Evolutionary conservation across 1,140 invertebrate genomes (phyloP).

Genomic region (Trialeurodes vaporariorum): DNA sequence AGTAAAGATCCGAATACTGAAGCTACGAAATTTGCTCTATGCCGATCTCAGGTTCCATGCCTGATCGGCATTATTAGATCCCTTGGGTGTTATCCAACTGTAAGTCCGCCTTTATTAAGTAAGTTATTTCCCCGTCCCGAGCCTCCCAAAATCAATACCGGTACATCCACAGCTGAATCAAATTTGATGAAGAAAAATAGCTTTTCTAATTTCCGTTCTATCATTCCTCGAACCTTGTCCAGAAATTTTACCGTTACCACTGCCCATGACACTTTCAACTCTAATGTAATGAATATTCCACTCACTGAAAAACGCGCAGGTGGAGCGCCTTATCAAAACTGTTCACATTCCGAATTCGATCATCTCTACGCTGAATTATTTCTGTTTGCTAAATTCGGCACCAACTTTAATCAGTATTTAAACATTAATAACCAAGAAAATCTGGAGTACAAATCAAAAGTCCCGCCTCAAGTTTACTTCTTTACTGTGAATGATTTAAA

Average conservation of each 20-base stretch:
- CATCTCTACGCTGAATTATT: slow-evolving; percentile 44
- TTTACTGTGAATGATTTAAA: slow-evolving; percentile 32
- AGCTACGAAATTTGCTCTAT: slow-evolving; percentile 45
- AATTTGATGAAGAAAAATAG: slow-evolving; percentile 27
- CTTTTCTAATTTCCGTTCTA: slow-evolving; percentile 52
- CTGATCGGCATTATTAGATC: slow-evolving; percentile 77
- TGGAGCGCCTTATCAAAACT: not conserved
- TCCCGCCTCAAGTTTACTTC: not conserved
- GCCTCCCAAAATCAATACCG: slow-evolving; percentile 37
- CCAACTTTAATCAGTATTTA: slow-evolving; percentile 77
- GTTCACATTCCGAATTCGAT: not conserved
- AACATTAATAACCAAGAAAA: not conserved
- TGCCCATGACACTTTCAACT: slow-evolving; percentile 16
- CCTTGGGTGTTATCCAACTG: slow-evolving; percentile 68
- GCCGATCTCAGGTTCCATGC: slow-evolving; percentile 70
- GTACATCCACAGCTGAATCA: slow-evolving; percentile 19
- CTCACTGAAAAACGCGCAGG: not conserved
- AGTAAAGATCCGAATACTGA: slow-evolving; percentile 14
- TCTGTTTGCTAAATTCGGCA: slow-evolving; percentile 85
- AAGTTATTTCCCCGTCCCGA: slow-evolving; percentile 68
- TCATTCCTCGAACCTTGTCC: slow-evolving; percentile 84
- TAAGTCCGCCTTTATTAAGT: slow-evolving; percentile 65
- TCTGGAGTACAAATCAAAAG: not conserved
- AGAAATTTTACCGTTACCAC: slow-evolving; percentile 49
- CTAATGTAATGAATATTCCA: not conserved